phyloP scores from a whole-genome alignment of 2,113 vertebrate genomes.

The Ciconia stormi region DNA sequence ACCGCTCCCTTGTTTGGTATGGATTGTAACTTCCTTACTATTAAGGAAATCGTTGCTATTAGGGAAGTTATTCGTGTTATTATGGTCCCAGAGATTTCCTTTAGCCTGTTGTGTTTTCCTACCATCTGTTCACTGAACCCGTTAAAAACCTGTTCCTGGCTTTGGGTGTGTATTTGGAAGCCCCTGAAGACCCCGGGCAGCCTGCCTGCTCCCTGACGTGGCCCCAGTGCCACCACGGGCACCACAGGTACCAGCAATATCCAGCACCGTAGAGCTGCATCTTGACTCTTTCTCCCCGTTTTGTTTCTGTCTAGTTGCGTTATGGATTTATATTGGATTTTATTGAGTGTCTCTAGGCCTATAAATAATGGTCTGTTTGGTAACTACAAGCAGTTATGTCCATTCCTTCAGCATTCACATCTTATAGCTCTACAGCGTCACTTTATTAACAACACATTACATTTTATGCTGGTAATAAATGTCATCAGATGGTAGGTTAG shows the following conservation, averaged over 20 bases:
- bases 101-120: background rate
- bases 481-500: background rate
- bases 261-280: accelerated
- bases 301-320: background rate
- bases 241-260: background rate
- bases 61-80: background rate
- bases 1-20: background rate
- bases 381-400: background rate
- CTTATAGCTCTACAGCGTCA: background rate
- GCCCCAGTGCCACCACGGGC: background rate
- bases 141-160: slow-evolving; percentile 13
- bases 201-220: background rate
- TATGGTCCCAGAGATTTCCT: background rate
- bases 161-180: slow-evolving; percentile 4
- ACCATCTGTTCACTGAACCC: background rate
- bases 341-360: background rate
- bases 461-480: background rate
- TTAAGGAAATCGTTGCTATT: background rate
- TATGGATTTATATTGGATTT: background rate
- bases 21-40: background rate
- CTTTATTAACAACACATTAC: background rate
- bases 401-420: background rate
- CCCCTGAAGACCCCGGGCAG: background rate
- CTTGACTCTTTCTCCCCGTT: background rate
- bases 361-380: background rate